Evolutionary conservation across 2,888 invertebrate genomes (phyloP), one percentile per base, ranked within the genome.

Genomic region (Tachina grossa): DNA sequence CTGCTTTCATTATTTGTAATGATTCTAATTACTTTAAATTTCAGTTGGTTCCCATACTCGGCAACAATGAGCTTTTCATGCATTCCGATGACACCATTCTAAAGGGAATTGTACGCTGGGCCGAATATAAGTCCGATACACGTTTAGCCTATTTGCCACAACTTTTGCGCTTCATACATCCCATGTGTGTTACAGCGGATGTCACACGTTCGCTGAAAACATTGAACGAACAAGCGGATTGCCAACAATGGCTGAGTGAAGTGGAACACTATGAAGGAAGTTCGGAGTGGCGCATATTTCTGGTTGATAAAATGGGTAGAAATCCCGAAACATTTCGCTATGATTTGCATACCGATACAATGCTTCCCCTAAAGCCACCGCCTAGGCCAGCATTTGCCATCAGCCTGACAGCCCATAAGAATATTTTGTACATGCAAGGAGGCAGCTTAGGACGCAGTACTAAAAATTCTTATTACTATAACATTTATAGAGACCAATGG

Each of bases 231-330:
- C 87, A 88, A 16, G 75, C 83, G 3, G 87, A 88, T 41, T 89
- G 89, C 53, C 79, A 85, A 4, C 84, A 88, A 31, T 90, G 90
- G 90, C 71, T 88, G 14, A 86, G 85, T 19, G 88, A 88, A 41
- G 89, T 89, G 19, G 78, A 87, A 41, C 86, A 88, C 9, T 87
- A 87, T 49, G 83, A 84, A 9, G 87, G 83, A 55, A 87, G 84
- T 14, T 76, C 87, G 57, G 88, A 89, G 11, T 90, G 89, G 89
- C 89, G 88, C 31, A 88, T 90, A n/a, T 90, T 90, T 87, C 85
- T 90, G 16, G 85, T 90, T 22, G 90, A 90, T 61, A 90, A 90
- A 88, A 90, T 90, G 88, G 89, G 90, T n/a, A 88, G 88, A 39
- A 87, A 84, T 43, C 88, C 89, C 0, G 89, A 90, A 63, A 84